Percentiles rank a stretch among this genome's conserved stretches.
Conservation (phyloP, 2,113 vertebrate genomes). For the Sphaerodactylus townsendi region DNA sequence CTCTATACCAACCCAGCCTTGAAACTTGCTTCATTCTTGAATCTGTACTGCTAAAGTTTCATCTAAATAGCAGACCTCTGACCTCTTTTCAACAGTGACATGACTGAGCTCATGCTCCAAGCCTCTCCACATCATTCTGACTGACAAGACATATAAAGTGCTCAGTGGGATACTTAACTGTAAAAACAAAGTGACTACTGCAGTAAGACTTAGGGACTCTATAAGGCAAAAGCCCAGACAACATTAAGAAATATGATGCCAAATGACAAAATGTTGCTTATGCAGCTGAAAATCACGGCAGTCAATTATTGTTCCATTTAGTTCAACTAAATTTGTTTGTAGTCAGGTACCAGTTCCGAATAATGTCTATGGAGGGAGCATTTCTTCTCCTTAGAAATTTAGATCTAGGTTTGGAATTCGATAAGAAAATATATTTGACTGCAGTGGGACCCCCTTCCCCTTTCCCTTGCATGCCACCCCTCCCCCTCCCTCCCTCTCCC, state of each 20-base stretch:
- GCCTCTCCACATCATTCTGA: conserved; percentile 1
- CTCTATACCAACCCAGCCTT: conserved; percentile 51
- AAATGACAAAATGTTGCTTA: conserved; percentile 35
- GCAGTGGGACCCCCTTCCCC: no score
- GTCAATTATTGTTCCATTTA: background rate
- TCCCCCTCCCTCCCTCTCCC: no score
- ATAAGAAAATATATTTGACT: background rate
- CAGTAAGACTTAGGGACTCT: conserved; percentile 22
- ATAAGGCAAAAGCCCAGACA: conserved; percentile 29
- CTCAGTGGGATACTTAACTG: conserved; percentile 23
- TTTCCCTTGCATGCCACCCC: no score
- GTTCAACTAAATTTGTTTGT: background rate
- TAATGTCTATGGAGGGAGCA: background rate
- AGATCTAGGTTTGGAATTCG: background rate
- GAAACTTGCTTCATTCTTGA: conserved; percentile 51
- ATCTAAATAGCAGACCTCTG: conserved; percentile 54
- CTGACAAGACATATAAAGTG: conserved; percentile 28
- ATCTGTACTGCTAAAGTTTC: conserved; percentile 43
- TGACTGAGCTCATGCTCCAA: conserved; percentile 16
- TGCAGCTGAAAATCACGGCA: conserved; percentile 42
- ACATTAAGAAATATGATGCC: conserved; percentile 36
- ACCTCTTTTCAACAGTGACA: conserved; percentile 24
- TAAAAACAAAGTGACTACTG: conserved; percentile 33
- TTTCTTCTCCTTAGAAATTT: background rate
- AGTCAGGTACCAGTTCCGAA: conserved; percentile 8